phyloP scores from a whole-genome alignment of 2,797 vertebrate genomes.

The Novumbra hubbsi region DNA sequence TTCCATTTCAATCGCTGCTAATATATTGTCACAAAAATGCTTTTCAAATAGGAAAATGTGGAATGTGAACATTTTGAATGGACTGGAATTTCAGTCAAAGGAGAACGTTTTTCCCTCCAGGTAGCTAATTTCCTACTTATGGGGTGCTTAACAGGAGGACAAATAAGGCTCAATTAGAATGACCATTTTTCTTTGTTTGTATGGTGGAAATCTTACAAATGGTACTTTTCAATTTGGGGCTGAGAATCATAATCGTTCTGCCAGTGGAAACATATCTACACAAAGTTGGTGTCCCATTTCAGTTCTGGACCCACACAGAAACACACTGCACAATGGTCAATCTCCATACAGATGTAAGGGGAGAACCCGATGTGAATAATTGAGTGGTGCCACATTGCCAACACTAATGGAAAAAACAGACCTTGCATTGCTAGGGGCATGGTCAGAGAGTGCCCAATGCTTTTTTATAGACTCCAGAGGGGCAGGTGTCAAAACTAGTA shows the following conservation, averaged over 20 bases:
- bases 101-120: too few species aligned
- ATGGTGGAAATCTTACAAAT: too few species aligned
- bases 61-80: too few species aligned
- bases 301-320: background rate
- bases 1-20: too few species aligned
- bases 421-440: constrained; percentile 40
- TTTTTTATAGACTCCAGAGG: background rate
- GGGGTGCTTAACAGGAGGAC: too few species aligned
- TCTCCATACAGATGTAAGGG: constrained; percentile 59
- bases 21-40: too few species aligned
- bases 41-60: too few species aligned
- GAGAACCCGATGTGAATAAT: constrained; percentile 66
- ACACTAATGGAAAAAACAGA: constrained; percentile 45
- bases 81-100: too few species aligned
- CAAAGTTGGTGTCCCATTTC: constrained; percentile 32
- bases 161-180: too few species aligned
- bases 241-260: background rate
- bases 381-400: constrained; percentile 45
- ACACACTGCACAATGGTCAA: constrained; percentile 29
- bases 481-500: background rate
- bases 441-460: constrained; percentile 4
- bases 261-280: background rate
- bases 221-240: too few species aligned
- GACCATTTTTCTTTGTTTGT: too few species aligned
- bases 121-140: too few species aligned